Evolutionary conservation across 2,888 invertebrate genomes (phyloP).

Genomic region (Limnephilus auricula): DNA sequence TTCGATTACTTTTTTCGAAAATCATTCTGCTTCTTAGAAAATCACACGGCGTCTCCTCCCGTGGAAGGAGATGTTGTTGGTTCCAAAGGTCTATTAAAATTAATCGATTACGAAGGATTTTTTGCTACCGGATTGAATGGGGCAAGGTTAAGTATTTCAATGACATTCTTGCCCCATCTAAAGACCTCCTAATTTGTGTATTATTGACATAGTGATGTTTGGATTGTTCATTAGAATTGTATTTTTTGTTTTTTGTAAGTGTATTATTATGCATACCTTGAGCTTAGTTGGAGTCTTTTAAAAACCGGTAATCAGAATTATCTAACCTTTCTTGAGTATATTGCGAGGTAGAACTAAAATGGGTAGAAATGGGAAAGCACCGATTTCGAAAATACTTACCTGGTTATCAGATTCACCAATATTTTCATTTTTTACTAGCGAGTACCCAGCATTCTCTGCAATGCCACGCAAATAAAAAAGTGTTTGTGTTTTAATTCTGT

Average conservation of each 20-base stretch:
- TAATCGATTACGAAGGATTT: constrained; percentile 34
- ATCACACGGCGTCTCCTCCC: constrained; percentile 34
- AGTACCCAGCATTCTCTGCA: too few relatives aligned
- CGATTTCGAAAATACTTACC: too few relatives aligned
- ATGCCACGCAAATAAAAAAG: too few relatives aligned
- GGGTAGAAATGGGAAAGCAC: too few relatives aligned
- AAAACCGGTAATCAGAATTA: background rate
- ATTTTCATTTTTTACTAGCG: too few relatives aligned
- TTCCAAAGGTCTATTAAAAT: constrained; percentile 24
- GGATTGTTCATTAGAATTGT: background rate
- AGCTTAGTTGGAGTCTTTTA: background rate
- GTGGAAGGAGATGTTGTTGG: background rate
- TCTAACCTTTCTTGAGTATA: too few relatives aligned
- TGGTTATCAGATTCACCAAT: too few relatives aligned
- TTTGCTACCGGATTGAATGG: constrained; percentile 11
- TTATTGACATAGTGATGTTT: background rate
- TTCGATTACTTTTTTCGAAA: constrained; percentile 57
- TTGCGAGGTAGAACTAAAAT: too few relatives aligned
- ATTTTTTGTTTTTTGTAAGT: background rate
- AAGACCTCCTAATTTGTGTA: constrained; percentile 17
- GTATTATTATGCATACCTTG: background rate
- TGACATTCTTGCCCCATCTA: constrained; percentile 12
- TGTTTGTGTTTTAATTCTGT: too few relatives aligned
- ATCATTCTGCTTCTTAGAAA: constrained; percentile 62
- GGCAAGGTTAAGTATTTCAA: constrained; percentile 19